Conservation (phyloP, 2,797 vertebrate species). For the Cottoperca gobio region DNA sequence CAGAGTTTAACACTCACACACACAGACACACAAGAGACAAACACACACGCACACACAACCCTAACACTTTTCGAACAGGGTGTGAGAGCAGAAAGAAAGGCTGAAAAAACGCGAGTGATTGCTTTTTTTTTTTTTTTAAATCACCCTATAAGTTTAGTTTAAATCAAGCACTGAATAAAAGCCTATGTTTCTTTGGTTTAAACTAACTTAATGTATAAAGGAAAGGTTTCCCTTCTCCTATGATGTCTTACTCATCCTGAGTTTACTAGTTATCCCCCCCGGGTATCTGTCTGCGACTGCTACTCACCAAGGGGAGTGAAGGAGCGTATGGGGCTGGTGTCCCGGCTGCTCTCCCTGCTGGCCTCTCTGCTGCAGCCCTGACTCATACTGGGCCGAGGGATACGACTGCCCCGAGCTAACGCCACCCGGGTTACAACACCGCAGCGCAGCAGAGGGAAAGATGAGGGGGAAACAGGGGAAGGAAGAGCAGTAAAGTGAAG, state of each 20-base stretch:
- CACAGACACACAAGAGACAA: conserved; percentile 23
- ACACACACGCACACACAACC: conserved; percentile 18
- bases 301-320: conserved; percentile 98
- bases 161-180: conserved; percentile 2
- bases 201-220: neutral
- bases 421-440: conserved; percentile 51
- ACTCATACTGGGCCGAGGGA: conserved; percentile 99
- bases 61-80: conserved; percentile 26
- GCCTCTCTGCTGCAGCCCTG: conserved; percentile 99
- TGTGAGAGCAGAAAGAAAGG: conserved; percentile 47
- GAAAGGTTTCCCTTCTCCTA: neutral
- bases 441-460: conserved; percentile 28
- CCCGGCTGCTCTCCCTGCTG: conserved; percentile 98
- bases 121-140: neutral
- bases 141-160: conserved; percentile 2
- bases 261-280: conserved; percentile 29
- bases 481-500: conserved; percentile 71
- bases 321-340: conserved; percentile 97
- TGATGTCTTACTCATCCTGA: conserved; percentile 11
- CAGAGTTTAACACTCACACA: conserved; percentile 65
- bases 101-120: conserved; percentile 41
- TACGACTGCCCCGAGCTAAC: conserved; percentile 97
- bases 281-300: conserved; percentile 43
- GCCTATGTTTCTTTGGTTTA: neutral
- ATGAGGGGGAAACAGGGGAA: neutral